Percentiles rank a stretch among this genome's conserved stretches.
These are phyloP conservation scores for Hemichromis elongatus DNA, from an alignment of 2,113 vertebrate genomes.

Conservation along the genomic window DNA sequence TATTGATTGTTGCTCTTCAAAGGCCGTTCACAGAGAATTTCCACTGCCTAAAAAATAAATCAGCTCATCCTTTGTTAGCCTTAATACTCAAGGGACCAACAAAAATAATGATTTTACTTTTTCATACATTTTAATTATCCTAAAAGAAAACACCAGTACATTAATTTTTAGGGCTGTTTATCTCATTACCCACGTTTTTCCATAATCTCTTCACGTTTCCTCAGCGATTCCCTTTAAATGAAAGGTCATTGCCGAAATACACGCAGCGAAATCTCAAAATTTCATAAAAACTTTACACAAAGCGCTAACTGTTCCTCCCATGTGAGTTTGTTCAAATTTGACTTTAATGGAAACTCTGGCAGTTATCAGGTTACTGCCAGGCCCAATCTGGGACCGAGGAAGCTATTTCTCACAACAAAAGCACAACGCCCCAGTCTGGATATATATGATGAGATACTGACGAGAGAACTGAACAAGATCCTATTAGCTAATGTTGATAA, in stretches of 20 bases:
- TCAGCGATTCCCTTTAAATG: neutral
- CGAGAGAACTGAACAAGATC: neutral
- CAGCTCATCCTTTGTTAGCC: slow-evolving; percentile 18
- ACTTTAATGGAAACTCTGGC: slow-evolving; percentile 8
- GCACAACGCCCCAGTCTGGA: neutral
- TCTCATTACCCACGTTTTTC: neutral
- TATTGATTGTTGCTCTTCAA: slow-evolving; percentile 36
- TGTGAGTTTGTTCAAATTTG: slow-evolving; percentile 9
- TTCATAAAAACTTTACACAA: neutral
- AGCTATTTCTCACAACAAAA: neutral
- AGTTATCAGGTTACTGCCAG: neutral
- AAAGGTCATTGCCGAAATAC: slow-evolving; percentile 7
- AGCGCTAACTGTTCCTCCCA: neutral
- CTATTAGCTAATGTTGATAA: neutral
- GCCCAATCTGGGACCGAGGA: neutral
- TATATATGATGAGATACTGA: neutral
- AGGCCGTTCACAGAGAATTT: slow-evolving; percentile 26
- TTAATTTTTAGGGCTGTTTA: slow-evolving; percentile 55
- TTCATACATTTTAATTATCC: slow-evolving; percentile 51
- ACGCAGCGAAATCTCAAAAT: neutral
- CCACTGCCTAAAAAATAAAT: slow-evolving; percentile 29
- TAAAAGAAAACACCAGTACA: slow-evolving; percentile 36
- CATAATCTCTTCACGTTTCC: slow-evolving; percentile 9
- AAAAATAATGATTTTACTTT: slow-evolving; percentile 54
- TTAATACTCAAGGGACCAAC: slow-evolving; percentile 27